Base-by-base conservation (phyloP, 2,888 invertebrate genomes). In the Leucoptera coffeella region DNA sequence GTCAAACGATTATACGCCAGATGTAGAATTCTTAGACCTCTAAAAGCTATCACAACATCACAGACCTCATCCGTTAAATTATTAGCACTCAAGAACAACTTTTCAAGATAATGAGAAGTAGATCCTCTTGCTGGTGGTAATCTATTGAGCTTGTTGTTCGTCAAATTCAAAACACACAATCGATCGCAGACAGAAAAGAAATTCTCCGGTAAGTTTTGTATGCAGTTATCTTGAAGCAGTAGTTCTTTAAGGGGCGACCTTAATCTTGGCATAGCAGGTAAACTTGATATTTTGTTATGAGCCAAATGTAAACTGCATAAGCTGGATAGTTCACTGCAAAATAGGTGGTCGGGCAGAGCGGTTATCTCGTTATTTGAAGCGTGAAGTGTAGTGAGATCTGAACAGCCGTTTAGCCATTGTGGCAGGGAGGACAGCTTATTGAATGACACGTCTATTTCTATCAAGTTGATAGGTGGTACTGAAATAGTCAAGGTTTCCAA, bases 1-100 rank as follows among this genome's bases (percentile, higher is more conserved):
- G 82, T 82, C 19, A 89, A 61, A 34, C 82, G 81, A 43, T 89
- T 90, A 41, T 88, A 87, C 2, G 86, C 86, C 9, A 84, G 74
- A 42, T 89, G 87, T 11, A 90, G 55, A 30, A 80, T 75, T 41
- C 78, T 77, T 14, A 89, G 49, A 25, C 80, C 77, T 33, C 71
- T 59, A 28, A 83, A 78, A 31, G 76, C 75, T 30, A 77, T 73
- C 25, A 88, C 62, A 2, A 80, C 75, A 30, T 82, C 78, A 23
- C 86, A 62, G 2, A 75, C 72, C 31, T 75, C 77, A 44, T 87
- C 85, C 20, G 78, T 79, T 34, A 89, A 60, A 42, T 82, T 81
- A 53, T 89, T 89, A 10, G 83, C 85, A 9, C 87, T 85, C 29
- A 85, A 51, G 45, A 79, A 87, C 1, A 82, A 56, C 41, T 77